Base-by-base conservation (phyloP, 2,113 vertebrate genomes). In the Corythornis madagascariensis region DNA sequence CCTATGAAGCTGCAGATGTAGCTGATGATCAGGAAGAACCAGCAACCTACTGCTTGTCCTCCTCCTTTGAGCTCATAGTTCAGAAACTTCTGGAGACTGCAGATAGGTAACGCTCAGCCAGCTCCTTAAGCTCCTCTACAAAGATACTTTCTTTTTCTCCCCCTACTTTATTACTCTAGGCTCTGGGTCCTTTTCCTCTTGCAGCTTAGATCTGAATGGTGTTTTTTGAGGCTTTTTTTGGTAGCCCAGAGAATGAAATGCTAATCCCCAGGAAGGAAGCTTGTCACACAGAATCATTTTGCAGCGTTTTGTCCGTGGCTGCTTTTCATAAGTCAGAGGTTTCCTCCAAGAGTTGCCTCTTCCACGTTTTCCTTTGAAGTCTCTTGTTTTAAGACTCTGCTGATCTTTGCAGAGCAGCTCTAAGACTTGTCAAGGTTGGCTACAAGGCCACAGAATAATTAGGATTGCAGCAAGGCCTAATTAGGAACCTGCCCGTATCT, bases 11-110 rank as follows among this genome's bases (percentile, higher is more conserved):
- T 78, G 99, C 99, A 18, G 99, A 99, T 5, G 98, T 99, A 10
- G 98, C 98, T 7, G 99, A 99, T 95, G 99, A 99, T 93, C 99
- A 99, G 95, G 99, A 99, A 94, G 99, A 99, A 63, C 99, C 99
- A 70, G 97, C 98, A 92, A 99, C 99, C 14, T 99, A 99, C 92
- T 99, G 99, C 81, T 97, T 99, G 74, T 99, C 99, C 5, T 98
- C 99, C 13, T 99, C 99, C 4, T 99, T 99, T n/a, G 99, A 99
- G 92, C 97, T 99, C 76, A 99, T 99, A 65, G 99, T 99, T 50
- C 99, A 99, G 98, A 99, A 99, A 48, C 98, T 99, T 2, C 97
- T 99, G 89, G 99, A 99, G 95, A 99, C 99, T 35, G 99, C 99
- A 45, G 99, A 99, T 96, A 98, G 99, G 99, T 98, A 96, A 53